Conservation (phyloP, 2,113 vertebrate genomes). For the rabbit (Oryctolagus cuniculus) region mOryCun1.1 NC_091449.1:4198001-4198500, state of each 20-base stretch:
- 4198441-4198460: not conserved
- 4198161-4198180: too few species aligned
- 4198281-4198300: too few species aligned
- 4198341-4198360: accelerated
- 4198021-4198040: not conserved
- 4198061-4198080: not conserved
- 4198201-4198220: too few species aligned
- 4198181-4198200: too few species aligned
- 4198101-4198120: too few species aligned
- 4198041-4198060: not conserved
- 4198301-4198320: too few species aligned
- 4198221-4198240: too few species aligned
- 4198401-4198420: too few species aligned
- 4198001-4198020: not conserved
- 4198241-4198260: too few species aligned
- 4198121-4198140: not conserved
- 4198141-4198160: too few species aligned
- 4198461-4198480: constrained; percentile 38
- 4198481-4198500: not conserved
- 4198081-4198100: not conserved
- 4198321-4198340: not conserved
- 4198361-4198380: not conserved
- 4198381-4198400: not conserved
- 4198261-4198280: too few species aligned
- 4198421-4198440: too few species aligned